Evolutionary conservation across 1,140 invertebrate species (phyloP).

Genomic region (Drosophila truncata): DNA sequence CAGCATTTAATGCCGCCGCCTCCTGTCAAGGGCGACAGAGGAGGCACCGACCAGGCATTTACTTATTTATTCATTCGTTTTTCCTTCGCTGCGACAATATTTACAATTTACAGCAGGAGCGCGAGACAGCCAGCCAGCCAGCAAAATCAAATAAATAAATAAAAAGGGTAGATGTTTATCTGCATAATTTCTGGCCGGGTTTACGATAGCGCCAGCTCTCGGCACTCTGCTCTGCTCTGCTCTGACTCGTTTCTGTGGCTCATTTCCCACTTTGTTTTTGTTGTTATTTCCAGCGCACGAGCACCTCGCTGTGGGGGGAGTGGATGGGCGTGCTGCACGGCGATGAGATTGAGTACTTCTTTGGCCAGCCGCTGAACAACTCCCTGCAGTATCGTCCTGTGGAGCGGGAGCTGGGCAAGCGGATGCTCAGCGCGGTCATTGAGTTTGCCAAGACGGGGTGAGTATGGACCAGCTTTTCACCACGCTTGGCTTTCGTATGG

Average conservation of each 20-base stretch:
- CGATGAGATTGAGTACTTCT: conserved; percentile 98
- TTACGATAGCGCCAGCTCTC: conserved; percentile 58
- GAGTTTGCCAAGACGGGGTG: conserved; percentile 95
- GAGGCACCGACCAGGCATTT: conserved; percentile 41
- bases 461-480: conserved; percentile 78
- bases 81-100: conserved; percentile 68
- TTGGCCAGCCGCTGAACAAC: conserved; percentile 95
- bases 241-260: conserved; percentile 9
- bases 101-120: conserved; percentile 61
- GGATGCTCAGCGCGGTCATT: conserved; percentile 94
- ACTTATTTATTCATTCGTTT: conserved; percentile 56
- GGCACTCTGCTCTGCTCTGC: conserved; percentile 1
- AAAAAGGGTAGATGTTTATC: conserved; percentile 83
- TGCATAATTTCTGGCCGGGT: conserved; percentile 79
- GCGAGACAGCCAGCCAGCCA: conserved; percentile 38
- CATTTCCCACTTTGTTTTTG: conserved; percentile 9
- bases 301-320: conserved; percentile 95
- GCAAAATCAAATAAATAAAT: conserved; percentile 81
- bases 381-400: conserved; percentile 92
- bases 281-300: conserved; percentile 90
- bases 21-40: conserved; percentile 42
- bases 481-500: conserved; percentile 31
- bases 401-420: conserved; percentile 93
- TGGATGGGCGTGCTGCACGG: conserved; percentile 99
- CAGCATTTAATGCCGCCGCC: conserved; percentile 45